Base-by-base conservation (phyloP, 2,888 invertebrate species). In the Eustalomyia histrio region DNA sequence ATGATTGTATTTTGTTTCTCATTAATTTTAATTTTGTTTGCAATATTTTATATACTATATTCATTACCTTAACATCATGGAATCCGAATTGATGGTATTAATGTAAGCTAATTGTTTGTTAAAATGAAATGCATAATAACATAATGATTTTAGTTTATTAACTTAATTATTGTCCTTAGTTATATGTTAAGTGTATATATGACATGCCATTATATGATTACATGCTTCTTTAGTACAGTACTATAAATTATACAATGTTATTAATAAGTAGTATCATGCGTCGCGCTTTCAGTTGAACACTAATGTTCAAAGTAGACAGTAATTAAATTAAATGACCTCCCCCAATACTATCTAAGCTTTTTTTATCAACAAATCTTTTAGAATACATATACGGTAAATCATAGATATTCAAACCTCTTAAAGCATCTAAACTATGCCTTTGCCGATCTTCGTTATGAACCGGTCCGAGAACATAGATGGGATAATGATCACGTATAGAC, bases 341-440 rank as follows among this genome's bases (percentile, higher is more conserved):
- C 35, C 83, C 83, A 18, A 83, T 83, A 72, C 83, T 83, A 76
- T 83, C 83, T 71, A 83, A 79, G 71, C 74, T 83, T 60, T 80
- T 80, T 64, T 83, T 76, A 65, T 75, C 79, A 21, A 76, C 58
- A 69, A 60, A 63, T 69, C 60, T 69, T 75, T 79, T 82, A 9
- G 71, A 21, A 76, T 73, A 76, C 16, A 76, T 52, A 67, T 61
- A 74, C n/a, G 76, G 75, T 55, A 82, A 79, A 52, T 82, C 78
- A 81, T 81, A 78, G 65, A 71, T 61, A 71, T 81, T 81, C 78
- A 74, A 81, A 81, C 81, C 81, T 81, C 78, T 52, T 63, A 81
- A 18, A 50, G 67, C 50, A 75, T 78, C 78, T 53, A 71, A 63
- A 24, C 12, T 71, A 29, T 73, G 65, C 10, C 65, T 65, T 33